Evolutionary conservation across 2,113 vertebrate species (phyloP).

Genomic region (Leucosticte australis): DNA sequence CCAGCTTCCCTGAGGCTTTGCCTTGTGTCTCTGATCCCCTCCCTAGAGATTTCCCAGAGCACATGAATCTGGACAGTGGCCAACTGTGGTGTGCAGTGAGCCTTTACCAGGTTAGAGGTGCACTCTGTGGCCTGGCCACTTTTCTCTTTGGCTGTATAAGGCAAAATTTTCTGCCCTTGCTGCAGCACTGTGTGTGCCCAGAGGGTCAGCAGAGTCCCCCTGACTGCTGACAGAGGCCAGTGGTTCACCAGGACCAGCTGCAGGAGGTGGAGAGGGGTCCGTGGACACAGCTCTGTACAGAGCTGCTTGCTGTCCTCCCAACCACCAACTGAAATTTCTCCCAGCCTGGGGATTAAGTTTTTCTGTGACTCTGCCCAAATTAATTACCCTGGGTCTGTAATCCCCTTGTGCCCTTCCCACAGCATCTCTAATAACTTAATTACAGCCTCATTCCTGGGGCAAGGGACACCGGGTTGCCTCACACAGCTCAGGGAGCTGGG

Average conservation of each 20-base stretch:
- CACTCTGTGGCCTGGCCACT: accelerated
- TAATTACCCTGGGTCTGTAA: background rate
- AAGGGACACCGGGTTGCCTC: background rate
- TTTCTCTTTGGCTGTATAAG: background rate
- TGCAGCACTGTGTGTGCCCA: background rate
- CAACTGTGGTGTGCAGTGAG: background rate
- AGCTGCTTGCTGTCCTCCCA: background rate
- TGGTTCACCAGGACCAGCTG: background rate
- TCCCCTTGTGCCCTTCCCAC: background rate
- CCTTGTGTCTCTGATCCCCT: background rate
- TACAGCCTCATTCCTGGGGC: background rate
- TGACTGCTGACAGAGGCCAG: background rate
- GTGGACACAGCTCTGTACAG: background rate
- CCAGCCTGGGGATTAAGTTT: background rate
- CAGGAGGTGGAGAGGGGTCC: background rate
- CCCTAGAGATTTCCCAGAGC: background rate
- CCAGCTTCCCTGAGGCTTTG: background rate
- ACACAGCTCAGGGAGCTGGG: background rate
- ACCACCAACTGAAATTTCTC: background rate
- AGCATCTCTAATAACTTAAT: constrained; percentile 24
- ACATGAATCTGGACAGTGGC: background rate
- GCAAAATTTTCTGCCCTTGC: background rate
- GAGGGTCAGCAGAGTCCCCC: background rate
- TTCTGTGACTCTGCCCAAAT: constrained; percentile 27
- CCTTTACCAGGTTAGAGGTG: background rate